Evolutionary conservation across 2,113 vertebrate genomes (phyloP).

Genomic region (Galemys pyrenaicus): DNA sequence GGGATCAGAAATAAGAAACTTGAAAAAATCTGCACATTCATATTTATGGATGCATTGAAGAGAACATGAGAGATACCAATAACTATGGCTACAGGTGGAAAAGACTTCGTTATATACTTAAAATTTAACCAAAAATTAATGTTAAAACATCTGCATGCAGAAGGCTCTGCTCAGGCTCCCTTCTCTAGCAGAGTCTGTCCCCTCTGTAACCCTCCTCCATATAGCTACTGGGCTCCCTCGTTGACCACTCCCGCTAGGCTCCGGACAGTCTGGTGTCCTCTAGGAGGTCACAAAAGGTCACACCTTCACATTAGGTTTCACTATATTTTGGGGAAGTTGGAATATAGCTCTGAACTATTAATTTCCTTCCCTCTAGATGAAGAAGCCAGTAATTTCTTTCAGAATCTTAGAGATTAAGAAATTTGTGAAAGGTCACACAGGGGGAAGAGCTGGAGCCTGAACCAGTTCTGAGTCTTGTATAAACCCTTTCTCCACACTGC

Average conservation of each 20-base stretch:
- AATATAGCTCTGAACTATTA: not conserved
- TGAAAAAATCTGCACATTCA: not conserved
- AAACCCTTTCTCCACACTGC: not conserved
- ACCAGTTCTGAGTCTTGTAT: not conserved
- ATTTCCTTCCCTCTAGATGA: not conserved
- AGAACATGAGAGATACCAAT: conserved; percentile 2
- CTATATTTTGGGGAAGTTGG: not conserved
- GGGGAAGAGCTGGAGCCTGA: not conserved
- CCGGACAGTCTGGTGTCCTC: not conserved
- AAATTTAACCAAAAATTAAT: not conserved
- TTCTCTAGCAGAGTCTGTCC: not conserved
- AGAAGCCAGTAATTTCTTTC: not conserved
- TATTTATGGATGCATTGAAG: not conserved
- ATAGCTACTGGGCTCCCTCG: not conserved
- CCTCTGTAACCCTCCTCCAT: not conserved
- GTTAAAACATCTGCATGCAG: not conserved
- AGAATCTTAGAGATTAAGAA: not conserved
- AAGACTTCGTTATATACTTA: not conserved
- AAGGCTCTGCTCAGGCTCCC: not conserved
- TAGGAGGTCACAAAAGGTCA: not conserved
- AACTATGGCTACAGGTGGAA: not conserved
- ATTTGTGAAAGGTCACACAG: not conserved
- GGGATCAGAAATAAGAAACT: not conserved
- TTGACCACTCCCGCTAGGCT: not conserved
- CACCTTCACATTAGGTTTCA: not conserved